Percentiles rank a stretch among this genome's conserved stretches.
These are phyloP conservation scores for Pangasianodon gigas DNA, from an alignment of 2,113 vertebrate species.

Conservation along the genomic window DNA sequence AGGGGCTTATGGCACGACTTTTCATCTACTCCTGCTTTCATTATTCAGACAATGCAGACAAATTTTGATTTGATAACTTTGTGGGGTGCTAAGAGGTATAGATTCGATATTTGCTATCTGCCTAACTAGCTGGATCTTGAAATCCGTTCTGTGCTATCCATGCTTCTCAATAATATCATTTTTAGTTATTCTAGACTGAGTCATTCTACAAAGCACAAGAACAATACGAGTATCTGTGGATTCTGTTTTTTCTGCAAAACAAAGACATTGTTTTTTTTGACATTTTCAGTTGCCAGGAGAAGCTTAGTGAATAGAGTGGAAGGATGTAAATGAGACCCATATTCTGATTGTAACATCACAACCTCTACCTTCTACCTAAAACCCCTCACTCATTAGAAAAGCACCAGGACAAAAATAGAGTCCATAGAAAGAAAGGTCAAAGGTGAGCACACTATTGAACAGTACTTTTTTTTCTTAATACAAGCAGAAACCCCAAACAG, in stretches of 20 bases:
- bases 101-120: background rate
- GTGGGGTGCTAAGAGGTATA: background rate
- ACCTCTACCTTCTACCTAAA: background rate
- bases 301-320: background rate
- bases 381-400: background rate
- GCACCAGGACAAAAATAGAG: background rate
- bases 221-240: background rate
- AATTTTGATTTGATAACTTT: background rate
- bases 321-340: background rate
- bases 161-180: background rate
- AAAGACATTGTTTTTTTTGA: background rate
- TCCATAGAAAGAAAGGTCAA: background rate
- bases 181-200: background rate
- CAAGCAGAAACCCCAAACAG: background rate
- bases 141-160: background rate
- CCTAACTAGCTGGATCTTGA: background rate
- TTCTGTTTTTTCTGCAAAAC: background rate
- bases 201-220: conserved; percentile 4
- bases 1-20: conserved; percentile 1
- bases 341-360: background rate
- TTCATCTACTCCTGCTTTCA: conserved; percentile 32
- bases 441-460: background rate
- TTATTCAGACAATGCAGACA: conserved; percentile 44
- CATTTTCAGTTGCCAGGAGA: background rate
- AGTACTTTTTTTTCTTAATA: background rate